These are phyloP conservation scores for Anthopleura xanthogrammica DNA, from an alignment of 92 coral and sea anemone genomes.

Conservation along the genomic window DNA sequence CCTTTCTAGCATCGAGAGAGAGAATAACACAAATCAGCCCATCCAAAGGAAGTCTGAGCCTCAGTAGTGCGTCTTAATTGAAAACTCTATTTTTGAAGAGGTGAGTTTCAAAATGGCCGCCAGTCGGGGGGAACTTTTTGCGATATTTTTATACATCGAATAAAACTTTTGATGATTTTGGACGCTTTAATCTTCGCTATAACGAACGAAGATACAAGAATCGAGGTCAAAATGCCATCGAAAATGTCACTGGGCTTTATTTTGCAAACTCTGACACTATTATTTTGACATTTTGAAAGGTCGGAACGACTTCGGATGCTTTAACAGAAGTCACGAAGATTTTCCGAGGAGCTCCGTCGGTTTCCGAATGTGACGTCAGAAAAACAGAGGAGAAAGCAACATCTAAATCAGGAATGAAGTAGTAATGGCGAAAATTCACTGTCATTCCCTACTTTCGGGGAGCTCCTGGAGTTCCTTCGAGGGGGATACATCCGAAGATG, in stretches of 20 bases:
- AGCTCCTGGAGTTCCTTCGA: conserved; percentile 96
- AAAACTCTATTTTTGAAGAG: conserved; percentile 11
- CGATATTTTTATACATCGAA: background rate
- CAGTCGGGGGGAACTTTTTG: conserved; percentile 2
- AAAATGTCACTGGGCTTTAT: conserved; percentile 19
- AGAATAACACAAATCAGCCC: conserved; percentile 8
- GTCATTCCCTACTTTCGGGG: conserved; percentile 99
- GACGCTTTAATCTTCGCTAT: background rate
- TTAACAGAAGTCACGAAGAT: conserved; percentile 29
- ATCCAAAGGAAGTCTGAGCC: conserved; percentile 8
- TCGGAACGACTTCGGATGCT: conserved; percentile 66
- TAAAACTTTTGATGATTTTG: background rate
- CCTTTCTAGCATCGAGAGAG: background rate
- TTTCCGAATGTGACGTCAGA: conserved; percentile 93
- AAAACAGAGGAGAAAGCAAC: conserved; percentile 83
- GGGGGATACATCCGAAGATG: conserved; percentile 74
- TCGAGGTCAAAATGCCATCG: conserved; percentile 6
- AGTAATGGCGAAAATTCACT: conserved; percentile 99
- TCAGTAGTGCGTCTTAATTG: background rate
- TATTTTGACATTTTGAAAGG: conserved; percentile 71
- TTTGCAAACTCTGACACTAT: conserved; percentile 38
- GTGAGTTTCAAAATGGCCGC: conserved; percentile 63
- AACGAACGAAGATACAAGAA: background rate
- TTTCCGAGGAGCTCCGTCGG: conserved; percentile 53
- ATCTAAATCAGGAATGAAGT: conserved; percentile 92